A percentile compares a stretch with the other conserved stretches of the same genome.
These are phyloP conservation scores for Hoplostethus mediterraneus DNA, from an alignment of 2,797 vertebrate genomes.

Conservation along the genomic window DNA sequence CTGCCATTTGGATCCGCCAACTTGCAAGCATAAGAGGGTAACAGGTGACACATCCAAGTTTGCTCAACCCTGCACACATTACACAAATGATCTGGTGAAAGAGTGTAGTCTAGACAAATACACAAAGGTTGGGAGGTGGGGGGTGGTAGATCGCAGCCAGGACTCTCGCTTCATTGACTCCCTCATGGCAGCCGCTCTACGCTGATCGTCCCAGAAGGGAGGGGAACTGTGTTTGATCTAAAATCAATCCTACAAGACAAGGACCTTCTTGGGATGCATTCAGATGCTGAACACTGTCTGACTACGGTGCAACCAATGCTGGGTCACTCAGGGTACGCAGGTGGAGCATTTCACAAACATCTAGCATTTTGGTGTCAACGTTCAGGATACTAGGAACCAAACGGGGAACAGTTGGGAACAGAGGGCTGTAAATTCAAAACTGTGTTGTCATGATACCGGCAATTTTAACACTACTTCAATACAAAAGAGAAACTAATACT, in stretches of 20 bases:
- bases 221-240: conserved; percentile 34
- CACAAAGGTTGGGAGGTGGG: no score
- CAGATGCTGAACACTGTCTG: conserved; percentile 10
- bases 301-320: not conserved
- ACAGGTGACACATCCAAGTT: conserved; percentile 5
- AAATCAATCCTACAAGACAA: conserved; percentile 25
- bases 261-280: conserved; percentile 13
- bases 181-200: conserved; percentile 31
- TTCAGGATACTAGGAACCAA: not conserved
- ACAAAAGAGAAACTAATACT: no score
- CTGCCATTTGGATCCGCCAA: no score
- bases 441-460: not conserved
- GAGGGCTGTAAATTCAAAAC: not conserved
- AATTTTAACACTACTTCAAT: no score
- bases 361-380: not conserved
- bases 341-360: not conserved
- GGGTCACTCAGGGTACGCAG: conserved; percentile 1
- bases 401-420: not conserved
- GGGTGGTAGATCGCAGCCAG: conserved; percentile 43
- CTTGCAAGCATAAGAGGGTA: not conserved
- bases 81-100: not conserved
- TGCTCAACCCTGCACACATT: not conserved
- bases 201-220: conserved; percentile 15
- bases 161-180: conserved; percentile 40
- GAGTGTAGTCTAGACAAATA: no score